Percentiles rank a stretch among this genome's conserved stretches.
These are phyloP conservation scores for Chlorodrepanis virens DNA, from an alignment of 2,113 vertebrate genomes.

Conservation along the genomic window DNA sequence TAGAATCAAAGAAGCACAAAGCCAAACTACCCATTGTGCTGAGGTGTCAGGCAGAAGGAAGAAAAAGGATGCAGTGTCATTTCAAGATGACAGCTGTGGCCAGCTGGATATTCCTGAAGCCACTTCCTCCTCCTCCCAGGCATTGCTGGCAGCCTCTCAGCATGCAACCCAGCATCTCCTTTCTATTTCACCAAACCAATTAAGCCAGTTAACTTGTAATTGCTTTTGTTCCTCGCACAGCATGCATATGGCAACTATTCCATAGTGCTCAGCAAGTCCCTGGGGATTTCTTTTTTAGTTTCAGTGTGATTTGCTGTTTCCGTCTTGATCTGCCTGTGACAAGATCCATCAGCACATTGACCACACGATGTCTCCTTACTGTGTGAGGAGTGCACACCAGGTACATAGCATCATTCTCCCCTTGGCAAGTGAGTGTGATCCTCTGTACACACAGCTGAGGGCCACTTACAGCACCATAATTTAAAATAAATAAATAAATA, in stretches of 20 bases:
- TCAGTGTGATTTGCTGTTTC: background rate
- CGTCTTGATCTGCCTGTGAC: background rate
- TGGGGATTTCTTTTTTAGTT: background rate
- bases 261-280: background rate
- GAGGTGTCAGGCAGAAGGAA: background rate
- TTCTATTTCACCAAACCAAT: background rate
- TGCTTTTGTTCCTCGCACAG: background rate
- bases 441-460: background rate
- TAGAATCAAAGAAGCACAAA: background rate
- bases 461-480: background rate
- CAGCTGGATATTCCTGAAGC: background rate
- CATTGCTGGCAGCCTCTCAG: background rate
- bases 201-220: background rate
- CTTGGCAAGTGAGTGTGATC: background rate
- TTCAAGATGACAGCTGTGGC: background rate
- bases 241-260: background rate
- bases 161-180: background rate
- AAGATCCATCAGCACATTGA: background rate
- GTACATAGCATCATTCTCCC: background rate
- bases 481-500: background rate
- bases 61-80: background rate
- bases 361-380: rapidly evolving
- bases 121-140: background rate
- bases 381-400: rapidly evolving
- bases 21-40: background rate